Conservation (phyloP, 1,140 invertebrate genomes). For the Apis cerana region DNA sequence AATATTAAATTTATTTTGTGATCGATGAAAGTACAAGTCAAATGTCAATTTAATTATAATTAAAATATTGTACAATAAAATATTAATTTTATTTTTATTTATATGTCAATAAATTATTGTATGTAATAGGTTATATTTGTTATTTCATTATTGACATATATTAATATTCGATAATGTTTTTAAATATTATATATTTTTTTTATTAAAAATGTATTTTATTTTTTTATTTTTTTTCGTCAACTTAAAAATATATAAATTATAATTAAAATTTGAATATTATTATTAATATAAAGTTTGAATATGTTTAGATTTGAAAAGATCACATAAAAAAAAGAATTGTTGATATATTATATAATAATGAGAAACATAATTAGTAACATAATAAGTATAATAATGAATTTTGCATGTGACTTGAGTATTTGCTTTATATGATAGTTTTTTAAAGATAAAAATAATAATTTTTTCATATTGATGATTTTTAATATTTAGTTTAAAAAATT, state of each 20-base stretch:
- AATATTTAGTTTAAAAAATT: background rate
- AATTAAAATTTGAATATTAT: background rate
- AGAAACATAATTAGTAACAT: background rate
- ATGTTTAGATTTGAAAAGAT: background rate
- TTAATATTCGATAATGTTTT: background rate
- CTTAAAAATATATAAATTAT: background rate
- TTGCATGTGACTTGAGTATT: conserved; percentile 42
- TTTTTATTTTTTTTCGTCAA: background rate
- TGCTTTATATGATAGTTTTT: background rate
- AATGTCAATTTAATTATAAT: background rate
- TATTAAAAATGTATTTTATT: background rate
- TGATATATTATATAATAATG: conserved; percentile 45
- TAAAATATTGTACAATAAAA: background rate
- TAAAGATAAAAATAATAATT: background rate
- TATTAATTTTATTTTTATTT: background rate
- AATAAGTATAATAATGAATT: background rate
- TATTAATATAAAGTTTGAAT: background rate
- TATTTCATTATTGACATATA: background rate
- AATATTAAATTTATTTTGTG: background rate
- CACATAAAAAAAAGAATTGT: conserved; percentile 18
- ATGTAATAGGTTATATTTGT: conserved; percentile 8
- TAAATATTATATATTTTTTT: no score
- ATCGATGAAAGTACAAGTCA: background rate
- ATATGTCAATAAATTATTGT: background rate
- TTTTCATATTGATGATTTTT: background rate